Evolutionary conservation across 2,113 vertebrate species (phyloP), one percentile per base, ranked within the genome.

Genomic region (Ictidomys tridecemlineatus): DNA sequence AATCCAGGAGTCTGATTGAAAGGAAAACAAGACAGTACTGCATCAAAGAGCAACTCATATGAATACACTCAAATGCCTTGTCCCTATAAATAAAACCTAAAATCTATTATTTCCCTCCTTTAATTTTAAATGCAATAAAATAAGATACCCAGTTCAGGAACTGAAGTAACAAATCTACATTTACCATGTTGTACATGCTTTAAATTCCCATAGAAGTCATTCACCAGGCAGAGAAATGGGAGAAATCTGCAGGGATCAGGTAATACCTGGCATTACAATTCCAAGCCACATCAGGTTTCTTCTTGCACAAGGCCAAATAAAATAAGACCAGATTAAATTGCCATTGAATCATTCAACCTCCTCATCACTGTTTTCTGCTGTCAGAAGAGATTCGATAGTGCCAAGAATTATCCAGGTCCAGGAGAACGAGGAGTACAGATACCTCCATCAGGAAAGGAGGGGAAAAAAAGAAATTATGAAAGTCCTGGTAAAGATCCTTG

Each of bases 251-350:
- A 93, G 91, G 92, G 95, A 72, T 78, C 92, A 24, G 37, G 85
- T 94, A 65, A 92, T 97, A 85, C 88, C 93, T 39, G 84, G 20
- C 89, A 32, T 91, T 96, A 65, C 63, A 74, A 93, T 95, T 96
- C 73, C 28, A 84, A 34, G 95, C 95, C 72, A 87, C 8, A 95
- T 77, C 45, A 80, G 67, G 80, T 45, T 11, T 48, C 92, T 97
- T 97, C 84, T 91, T 89, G 93, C 13, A 90, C 6, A 65, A 34
- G 42, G 13, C n/a, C 61, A 63, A 63, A 26, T 79, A 97, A 96
- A 16, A 93, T 84, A 48, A 96, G 63, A 97, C 93, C 48, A 97
- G 53, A 95, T 92, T 94, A 82, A 93, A 95, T 97, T 96, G 97
- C 45, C 45, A 34, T 53, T 39, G 61, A 96, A 93, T 91, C 65